Evolutionary conservation across 2,797 vertebrate genomes (phyloP).

Genomic region (Onychomys leucogaster): DNA sequence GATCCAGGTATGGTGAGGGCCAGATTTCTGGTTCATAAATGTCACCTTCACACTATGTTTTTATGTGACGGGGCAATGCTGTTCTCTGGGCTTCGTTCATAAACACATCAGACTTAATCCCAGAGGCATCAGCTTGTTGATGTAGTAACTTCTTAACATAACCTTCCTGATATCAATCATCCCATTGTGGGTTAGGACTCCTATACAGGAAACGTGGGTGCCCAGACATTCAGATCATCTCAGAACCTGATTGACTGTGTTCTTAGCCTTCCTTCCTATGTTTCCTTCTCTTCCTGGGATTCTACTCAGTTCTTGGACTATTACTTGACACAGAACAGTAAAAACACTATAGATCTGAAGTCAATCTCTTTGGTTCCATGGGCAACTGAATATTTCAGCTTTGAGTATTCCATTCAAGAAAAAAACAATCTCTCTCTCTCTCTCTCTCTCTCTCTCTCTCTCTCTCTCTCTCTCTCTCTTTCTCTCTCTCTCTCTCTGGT

Average conservation of each 20-base stretch:
- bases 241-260: neutral
- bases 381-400: neutral
- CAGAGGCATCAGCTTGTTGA: neutral
- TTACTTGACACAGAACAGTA: neutral
- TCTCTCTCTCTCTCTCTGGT: neutral
- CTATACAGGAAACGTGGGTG: neutral
- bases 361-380: neutral
- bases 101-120: neutral
- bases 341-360: neutral
- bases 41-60: neutral
- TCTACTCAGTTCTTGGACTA: neutral
- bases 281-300: neutral
- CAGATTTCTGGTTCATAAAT: neutral
- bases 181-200: neutral
- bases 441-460: too few species aligned
- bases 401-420: constrained; percentile 30
- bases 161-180: neutral
- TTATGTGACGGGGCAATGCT: neutral
- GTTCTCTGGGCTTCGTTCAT: neutral
- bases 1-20: neutral
- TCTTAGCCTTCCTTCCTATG: neutral
- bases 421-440: too few species aligned
- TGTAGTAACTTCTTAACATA: neutral
- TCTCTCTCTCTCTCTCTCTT: neutral
- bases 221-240: neutral